Evolutionary conservation across 2,888 invertebrate genomes (phyloP), one percentile per base, ranked within the genome.

Genomic region (Athalia circularis): DNA sequence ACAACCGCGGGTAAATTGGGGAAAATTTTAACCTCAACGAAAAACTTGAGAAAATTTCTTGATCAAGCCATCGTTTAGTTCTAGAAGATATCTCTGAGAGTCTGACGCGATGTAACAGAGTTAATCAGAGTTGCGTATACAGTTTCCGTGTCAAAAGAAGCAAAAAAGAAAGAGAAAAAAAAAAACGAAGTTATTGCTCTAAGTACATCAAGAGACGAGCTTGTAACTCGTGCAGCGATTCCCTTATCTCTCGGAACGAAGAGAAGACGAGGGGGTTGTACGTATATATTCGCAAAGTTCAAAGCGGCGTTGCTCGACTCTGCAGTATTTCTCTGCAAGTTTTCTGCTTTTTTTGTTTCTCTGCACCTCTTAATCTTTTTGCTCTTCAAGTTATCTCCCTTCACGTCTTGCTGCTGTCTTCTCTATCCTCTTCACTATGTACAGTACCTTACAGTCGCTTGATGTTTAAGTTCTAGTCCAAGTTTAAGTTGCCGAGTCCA

Each of bases 261-360:
- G 7, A 9, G 13, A 15, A 29, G 29, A 29, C 29, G 29, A 29
- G 29, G 29, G 29, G 29, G 29, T 29, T 29, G 29, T 29, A 29
- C 15, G 15, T 67, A 65, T 67, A 52, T 68, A 68, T 68, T 8
- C 54, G 43, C 52, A 9, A 29, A 68, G 50, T 68, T 52, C 67
- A 68, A 68, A 68, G 67, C 67, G 48, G 65, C 13, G 48, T 65
- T 65, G 48, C 65, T 11, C 5, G n/a, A 59, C n/a, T 11, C 29
- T 48, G 11, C 52, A 52, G 52, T 52, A 7, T 11, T 9, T 13
- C n/a, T 59, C 52, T 11, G 48, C 67, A 48, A 13, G 5, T 13
- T 50, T 67, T 29, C 8, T 9, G 64, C n/a, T 11, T 9, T 45
- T 9, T 11, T 8, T 11, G 15, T 54, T 15, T 11, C 29, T 11